A percentile compares a stretch with the other conserved stretches of the same genome.
These are phyloP conservation scores for Amorpha juglandis DNA, from an alignment of 2,888 invertebrate species.

Conservation along the genomic window DNA sequence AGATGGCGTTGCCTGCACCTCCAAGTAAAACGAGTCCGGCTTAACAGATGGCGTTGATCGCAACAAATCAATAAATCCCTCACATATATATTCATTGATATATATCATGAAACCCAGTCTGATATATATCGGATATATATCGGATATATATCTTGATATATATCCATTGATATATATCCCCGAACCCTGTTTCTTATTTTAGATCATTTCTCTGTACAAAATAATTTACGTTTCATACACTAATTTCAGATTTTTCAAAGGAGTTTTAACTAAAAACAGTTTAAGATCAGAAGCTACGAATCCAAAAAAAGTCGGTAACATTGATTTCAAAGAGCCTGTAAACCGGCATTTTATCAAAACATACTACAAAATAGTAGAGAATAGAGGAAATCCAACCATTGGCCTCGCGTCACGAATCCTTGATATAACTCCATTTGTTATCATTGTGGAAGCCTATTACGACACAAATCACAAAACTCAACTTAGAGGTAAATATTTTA, in stretches of 20 bases:
- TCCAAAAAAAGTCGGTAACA: conserved; percentile 77
- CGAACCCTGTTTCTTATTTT: too few relatives aligned
- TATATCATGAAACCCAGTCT: too few relatives aligned
- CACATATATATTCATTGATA: too few relatives aligned
- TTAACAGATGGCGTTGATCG: too few relatives aligned
- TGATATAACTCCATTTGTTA: conserved; percentile 90
- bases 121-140: too few relatives aligned
- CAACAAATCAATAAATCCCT: too few relatives aligned
- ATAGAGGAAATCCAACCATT: conserved; percentile 76
- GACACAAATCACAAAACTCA: conserved; percentile 40
- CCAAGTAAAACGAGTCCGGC: too few relatives aligned
- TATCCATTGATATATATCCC: too few relatives aligned
- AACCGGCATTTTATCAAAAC: conserved; percentile 87
- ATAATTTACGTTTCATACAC: background rate
- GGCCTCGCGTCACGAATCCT: conserved; percentile 90
- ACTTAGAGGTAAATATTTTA: conserved; percentile 34
- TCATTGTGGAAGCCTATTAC: conserved; percentile 75
- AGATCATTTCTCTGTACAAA: background rate
- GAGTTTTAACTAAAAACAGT: conserved; percentile 72
- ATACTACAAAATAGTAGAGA: conserved; percentile 86
- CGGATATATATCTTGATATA: too few relatives aligned
- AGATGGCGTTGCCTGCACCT: too few relatives aligned
- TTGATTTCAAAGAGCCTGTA: conserved; percentile 82
- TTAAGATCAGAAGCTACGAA: conserved; percentile 85
- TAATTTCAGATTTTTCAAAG: conserved; percentile 49